phyloP scores from a whole-genome alignment of 2,113 vertebrate genomes.

The Erythrocebus patas region DNA sequence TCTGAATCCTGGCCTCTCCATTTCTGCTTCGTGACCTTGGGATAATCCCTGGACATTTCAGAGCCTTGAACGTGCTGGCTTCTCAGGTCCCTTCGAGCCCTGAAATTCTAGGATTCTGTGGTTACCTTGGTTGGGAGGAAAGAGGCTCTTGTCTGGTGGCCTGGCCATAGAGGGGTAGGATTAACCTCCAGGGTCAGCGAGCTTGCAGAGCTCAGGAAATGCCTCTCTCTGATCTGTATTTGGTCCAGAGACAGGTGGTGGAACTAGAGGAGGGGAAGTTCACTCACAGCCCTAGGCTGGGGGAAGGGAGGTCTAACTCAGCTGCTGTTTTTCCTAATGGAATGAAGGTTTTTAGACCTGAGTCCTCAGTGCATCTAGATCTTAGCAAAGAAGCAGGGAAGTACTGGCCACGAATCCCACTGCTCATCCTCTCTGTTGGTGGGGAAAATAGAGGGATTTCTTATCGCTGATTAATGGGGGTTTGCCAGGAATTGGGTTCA shows the following conservation, averaged over 20 bases:
- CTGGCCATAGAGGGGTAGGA: slow-evolving; percentile 46
- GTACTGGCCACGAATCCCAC: neutral
- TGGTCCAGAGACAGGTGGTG: slow-evolving; percentile 74
- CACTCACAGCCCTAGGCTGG: neutral
- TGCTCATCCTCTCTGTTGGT: neutral
- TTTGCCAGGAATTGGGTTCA: neutral
- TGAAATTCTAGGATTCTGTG: slow-evolving; percentile 46
- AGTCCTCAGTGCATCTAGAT: neutral
- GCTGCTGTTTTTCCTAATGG: neutral
- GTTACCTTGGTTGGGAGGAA: neutral
- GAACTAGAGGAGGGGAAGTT: slow-evolving; percentile 61
- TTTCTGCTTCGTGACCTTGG: slow-evolving; percentile 18
- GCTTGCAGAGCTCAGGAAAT: slow-evolving; percentile 75
- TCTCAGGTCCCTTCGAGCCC: neutral
- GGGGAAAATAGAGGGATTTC: neutral
- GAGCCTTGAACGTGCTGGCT: neutral
- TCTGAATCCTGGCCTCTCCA: neutral
- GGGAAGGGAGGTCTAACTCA: slow-evolving; percentile 38
- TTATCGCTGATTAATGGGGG: neutral
- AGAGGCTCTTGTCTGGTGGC: neutral
- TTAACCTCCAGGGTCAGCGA: slow-evolving; percentile 70
- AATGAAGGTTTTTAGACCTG: neutral
- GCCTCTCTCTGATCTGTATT: slow-evolving; percentile 66
- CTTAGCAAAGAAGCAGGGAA: neutral
- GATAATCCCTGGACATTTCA: neutral